Conservation (phyloP, 1,140 invertebrate genomes). For the Drosophila suzukii region DNA sequence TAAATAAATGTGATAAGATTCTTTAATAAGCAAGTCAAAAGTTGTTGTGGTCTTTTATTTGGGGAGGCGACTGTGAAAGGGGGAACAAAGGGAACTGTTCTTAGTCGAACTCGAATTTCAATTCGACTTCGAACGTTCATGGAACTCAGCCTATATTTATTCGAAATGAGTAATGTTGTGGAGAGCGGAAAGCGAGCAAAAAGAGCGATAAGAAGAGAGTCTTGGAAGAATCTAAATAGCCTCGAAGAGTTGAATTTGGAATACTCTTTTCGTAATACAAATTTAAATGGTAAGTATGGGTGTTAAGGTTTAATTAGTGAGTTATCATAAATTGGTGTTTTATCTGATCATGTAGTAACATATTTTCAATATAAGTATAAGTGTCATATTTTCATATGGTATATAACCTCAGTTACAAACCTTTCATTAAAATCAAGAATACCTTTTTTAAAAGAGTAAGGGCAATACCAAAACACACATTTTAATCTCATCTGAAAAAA, state of each 20-base stretch:
- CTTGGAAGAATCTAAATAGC: background rate
- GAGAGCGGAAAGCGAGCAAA: background rate
- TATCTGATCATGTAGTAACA: too few species aligned
- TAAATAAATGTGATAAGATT: slow-evolving; percentile 85
- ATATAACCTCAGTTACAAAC: background rate
- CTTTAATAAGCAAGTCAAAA: slow-evolving; percentile 71
- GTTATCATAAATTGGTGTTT: background rate
- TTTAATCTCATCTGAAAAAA: slow-evolving; percentile 7
- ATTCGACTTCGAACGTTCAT: slow-evolving; percentile 5
- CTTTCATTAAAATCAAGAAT: background rate
- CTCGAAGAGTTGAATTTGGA: background rate
- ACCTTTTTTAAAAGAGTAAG: background rate
- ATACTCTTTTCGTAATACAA: background rate
- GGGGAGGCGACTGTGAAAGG: slow-evolving; percentile 22
- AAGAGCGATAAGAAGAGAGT: slow-evolving; percentile 14
- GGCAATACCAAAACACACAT: background rate
- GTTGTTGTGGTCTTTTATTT: slow-evolving; percentile 19
- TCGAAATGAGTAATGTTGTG: slow-evolving; percentile 1
- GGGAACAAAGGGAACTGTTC: slow-evolving; percentile 12
- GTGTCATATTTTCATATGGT: too few species aligned
- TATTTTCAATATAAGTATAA: too few species aligned
- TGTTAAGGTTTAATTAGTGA: too few species aligned
- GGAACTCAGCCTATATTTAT: slow-evolving; percentile 1
- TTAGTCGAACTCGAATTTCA: slow-evolving; percentile 6
- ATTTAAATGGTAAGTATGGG: background rate